Percentiles rank a stretch among this genome's conserved stretches.
These are phyloP conservation scores for Crossoptilon crossoptilon DNA, from an alignment of 2,797 vertebrate genomes.

Conservation along the genomic window DNA sequence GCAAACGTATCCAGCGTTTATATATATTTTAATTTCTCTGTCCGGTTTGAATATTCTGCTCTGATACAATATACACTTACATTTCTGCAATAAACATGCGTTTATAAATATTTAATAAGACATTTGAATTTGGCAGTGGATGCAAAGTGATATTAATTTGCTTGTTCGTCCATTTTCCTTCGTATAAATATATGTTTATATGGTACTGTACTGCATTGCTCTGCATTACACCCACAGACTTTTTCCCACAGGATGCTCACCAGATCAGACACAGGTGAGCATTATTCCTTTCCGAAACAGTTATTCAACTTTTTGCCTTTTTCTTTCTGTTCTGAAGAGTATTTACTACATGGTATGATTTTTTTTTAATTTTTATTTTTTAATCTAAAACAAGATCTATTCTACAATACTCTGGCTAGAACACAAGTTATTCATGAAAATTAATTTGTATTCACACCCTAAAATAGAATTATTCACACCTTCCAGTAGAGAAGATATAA, in stretches of 20 bases:
- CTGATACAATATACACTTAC: background rate
- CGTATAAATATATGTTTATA: too few relatives aligned
- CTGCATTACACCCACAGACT: background rate
- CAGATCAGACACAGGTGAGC: background rate
- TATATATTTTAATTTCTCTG: too few relatives aligned
- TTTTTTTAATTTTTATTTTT: background rate
- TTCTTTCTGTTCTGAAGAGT: background rate
- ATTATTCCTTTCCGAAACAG: background rate
- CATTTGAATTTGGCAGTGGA: background rate
- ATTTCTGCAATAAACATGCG: background rate
- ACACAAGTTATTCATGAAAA: background rate
- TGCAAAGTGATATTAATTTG: background rate
- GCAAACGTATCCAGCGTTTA: background rate
- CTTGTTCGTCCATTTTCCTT: background rate
- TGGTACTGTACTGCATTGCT: background rate
- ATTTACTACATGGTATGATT: background rate
- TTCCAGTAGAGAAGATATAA: background rate
- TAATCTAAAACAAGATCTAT: background rate
- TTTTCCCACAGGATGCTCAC: background rate
- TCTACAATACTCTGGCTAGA: background rate
- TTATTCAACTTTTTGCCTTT: background rate
- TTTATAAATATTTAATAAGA: background rate
- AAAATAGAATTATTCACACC: background rate
- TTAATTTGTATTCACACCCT: background rate
- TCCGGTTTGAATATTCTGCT: background rate